phyloP scores from a whole-genome alignment of 2,797 vertebrate species.

The Chaenodraco wilsoni region DNA sequence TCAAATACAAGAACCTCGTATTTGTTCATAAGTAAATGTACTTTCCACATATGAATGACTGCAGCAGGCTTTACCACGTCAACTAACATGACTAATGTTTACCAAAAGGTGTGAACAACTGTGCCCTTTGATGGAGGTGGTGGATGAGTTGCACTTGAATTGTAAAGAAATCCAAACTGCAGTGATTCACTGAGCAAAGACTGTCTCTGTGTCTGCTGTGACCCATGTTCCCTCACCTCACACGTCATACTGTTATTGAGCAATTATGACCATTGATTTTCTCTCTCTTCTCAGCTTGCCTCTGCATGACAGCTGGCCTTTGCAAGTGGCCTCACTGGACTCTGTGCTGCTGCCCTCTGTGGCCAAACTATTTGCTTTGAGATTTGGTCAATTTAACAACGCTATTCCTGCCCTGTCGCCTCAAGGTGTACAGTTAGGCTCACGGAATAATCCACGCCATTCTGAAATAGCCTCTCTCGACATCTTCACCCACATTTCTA shows the following conservation, averaged over 20 bases:
- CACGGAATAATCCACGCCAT: slow-evolving; percentile 4
- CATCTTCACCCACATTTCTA: slow-evolving; percentile 25
- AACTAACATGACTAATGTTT: not conserved
- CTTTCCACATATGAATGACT: slow-evolving; percentile 4
- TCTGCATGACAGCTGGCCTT: slow-evolving; percentile 73
- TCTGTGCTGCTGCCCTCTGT: slow-evolving; percentile 62
- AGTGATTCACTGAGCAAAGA: slow-evolving; percentile 11
- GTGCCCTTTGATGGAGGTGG: not conserved
- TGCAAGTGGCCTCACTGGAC: slow-evolving; percentile 64
- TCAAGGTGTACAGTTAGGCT: slow-evolving; percentile 33
- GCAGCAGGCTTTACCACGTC: not conserved
- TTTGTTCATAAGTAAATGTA: not conserved
- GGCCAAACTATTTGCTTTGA: slow-evolving; percentile 49
- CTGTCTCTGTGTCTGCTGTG: slow-evolving; percentile 25
- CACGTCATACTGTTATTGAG: slow-evolving; percentile 63
- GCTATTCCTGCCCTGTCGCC: slow-evolving; percentile 36
- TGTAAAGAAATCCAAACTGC: slow-evolving; percentile 15
- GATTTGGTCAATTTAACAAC: slow-evolving; percentile 64
- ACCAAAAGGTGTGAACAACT: not conserved
- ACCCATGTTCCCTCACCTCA: slow-evolving; percentile 36
- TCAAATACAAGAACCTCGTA: not conserved
- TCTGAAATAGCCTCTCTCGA: not conserved
- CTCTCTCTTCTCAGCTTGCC: slow-evolving; percentile 56
- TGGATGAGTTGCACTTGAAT: not conserved
- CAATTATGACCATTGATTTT: slow-evolving; percentile 80